Evolutionary conservation across 2,113 vertebrate species (phyloP), one percentile per base, ranked within the genome.

Genomic region (Austrofundulus limnaeus): DNA sequence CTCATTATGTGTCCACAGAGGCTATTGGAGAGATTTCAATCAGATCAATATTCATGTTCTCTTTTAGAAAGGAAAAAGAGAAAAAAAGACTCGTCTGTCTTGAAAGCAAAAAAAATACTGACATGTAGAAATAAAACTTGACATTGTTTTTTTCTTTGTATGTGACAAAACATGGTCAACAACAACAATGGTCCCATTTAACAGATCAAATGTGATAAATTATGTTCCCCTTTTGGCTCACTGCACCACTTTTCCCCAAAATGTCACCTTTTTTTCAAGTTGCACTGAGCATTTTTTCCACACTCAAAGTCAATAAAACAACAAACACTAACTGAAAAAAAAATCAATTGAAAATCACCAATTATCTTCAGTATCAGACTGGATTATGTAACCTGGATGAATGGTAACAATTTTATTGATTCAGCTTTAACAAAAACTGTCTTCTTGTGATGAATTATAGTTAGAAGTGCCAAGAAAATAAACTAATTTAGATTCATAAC

Each of bases 41-140:
- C 59, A 24, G 17, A 61, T 76, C 57, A 70, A 69, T 60, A 61
- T 43, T 21, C 28, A 66, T 54, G 47, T 11, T 39, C 5, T 2
- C 13, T 43, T 53, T 25, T 10, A 23, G 15, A 78, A 48, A 38
- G 20, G 31, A 37, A 2, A 8, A 5, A 38, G 4, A 59, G 38
- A 24, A 46, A 61, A 55, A 51, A 46, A 41, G 11, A 7, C 46
- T 47, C 12, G 15, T 13, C 1, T 20, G 16, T 0, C 19, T 5
- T 20, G 10, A 11, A 54, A 11, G 2, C 31, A 20, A 4, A 7
- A 31, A 38, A 2, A 28, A 20, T 54, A 20, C 38, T 20, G n/a
- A 9, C n/a, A 54, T 20, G n/a, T 4, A 12, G 16, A 42, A 12
- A 14, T n/a, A 14, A 61, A 16, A 14, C 3, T 46, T 16, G 38